phyloP scores from a whole-genome alignment of 2,888 invertebrate genomes.

The Strigamia crassipes region DNA sequence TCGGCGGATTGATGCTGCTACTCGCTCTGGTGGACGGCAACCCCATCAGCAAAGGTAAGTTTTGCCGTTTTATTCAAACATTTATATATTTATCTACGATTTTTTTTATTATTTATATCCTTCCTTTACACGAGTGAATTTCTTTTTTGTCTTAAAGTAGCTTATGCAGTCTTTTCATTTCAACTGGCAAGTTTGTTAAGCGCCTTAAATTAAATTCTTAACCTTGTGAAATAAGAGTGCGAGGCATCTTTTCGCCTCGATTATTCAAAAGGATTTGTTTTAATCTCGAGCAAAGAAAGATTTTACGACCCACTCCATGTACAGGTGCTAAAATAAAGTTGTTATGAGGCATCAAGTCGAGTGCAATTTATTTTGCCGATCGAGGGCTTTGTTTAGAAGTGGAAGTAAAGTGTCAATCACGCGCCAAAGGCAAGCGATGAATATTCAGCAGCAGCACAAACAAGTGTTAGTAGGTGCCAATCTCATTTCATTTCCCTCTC shows the following conservation, averaged over 20 bases:
- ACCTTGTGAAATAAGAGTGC: background rate
- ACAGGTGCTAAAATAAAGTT: conserved; percentile 13
- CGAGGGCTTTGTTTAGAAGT: background rate
- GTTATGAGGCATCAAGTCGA: conserved; percentile 4
- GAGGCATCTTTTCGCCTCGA: conserved; percentile 12
- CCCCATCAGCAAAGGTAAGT: conserved; percentile 24
- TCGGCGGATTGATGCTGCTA: conserved; percentile 15
- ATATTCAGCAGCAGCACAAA: conserved; percentile 24
- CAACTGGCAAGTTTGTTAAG: conserved; percentile 3
- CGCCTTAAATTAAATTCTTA: conserved; percentile 32
- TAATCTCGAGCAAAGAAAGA: conserved; percentile 8
- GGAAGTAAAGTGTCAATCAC: conserved; percentile 18
- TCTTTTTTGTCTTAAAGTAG: background rate
- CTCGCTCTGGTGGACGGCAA: conserved; percentile 29
- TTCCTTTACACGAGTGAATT: background rate
- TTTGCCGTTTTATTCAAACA: background rate
- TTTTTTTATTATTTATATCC: background rate
- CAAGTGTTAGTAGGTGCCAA: conserved; percentile 34
- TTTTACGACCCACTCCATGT: conserved; percentile 10
- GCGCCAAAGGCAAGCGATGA: conserved; percentile 30
- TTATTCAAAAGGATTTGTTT: conserved; percentile 36
- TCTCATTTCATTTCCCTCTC: conserved; percentile 24
- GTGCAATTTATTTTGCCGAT: conserved; percentile 22
- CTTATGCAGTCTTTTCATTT: conserved; percentile 11
- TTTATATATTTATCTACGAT: background rate